Evolutionary conservation across 2,888 invertebrate genomes (phyloP).

Genomic region (Octodonta nipae): DNA sequence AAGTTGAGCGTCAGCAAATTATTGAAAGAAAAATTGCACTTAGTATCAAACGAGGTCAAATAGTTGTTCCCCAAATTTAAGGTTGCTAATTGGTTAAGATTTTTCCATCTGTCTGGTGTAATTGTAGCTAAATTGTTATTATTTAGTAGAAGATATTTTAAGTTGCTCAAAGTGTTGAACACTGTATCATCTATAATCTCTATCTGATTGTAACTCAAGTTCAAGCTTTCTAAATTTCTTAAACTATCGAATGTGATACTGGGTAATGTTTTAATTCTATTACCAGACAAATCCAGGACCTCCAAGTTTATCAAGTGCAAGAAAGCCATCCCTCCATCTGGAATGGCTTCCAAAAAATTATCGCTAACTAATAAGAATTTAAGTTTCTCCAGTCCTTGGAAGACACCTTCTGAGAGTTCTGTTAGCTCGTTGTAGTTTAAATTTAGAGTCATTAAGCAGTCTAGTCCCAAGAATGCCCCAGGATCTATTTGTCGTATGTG

Average conservation of each 20-base stretch:
- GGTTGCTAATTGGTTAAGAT: conserved; percentile 18
- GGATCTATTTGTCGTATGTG: conserved; percentile 18
- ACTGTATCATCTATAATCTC: conserved; percentile 18
- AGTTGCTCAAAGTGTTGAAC: conserved; percentile 17
- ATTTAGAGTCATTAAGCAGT: conserved; percentile 21
- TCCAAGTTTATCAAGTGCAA: conserved; percentile 11
- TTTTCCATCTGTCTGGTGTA: conserved; percentile 16
- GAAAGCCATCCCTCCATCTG: conserved; percentile 12
- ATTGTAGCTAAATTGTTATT: conserved; percentile 17
- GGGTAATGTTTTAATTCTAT: conserved; percentile 16
- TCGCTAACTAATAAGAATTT: conserved; percentile 17
- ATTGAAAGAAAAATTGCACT: conserved; percentile 15
- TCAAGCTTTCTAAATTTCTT: conserved; percentile 17
- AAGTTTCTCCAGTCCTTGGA: conserved; percentile 16
- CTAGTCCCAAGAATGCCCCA: conserved; percentile 22
- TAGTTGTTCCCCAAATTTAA: conserved; percentile 27
- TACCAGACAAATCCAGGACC: conserved; percentile 23
- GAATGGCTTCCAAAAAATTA: conserved; percentile 17
- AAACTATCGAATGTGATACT: conserved; percentile 17
- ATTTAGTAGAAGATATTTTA: conserved; percentile 17
- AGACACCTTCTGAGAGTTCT: conserved; percentile 14
- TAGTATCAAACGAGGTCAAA: conserved; percentile 18
- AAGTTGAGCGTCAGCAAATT: conserved; percentile 19
- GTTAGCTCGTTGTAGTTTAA: conserved; percentile 22
- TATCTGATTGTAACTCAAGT: conserved; percentile 24